phyloP scores from a whole-genome alignment of 2,113 vertebrate species.

The Lota lota region DNA sequence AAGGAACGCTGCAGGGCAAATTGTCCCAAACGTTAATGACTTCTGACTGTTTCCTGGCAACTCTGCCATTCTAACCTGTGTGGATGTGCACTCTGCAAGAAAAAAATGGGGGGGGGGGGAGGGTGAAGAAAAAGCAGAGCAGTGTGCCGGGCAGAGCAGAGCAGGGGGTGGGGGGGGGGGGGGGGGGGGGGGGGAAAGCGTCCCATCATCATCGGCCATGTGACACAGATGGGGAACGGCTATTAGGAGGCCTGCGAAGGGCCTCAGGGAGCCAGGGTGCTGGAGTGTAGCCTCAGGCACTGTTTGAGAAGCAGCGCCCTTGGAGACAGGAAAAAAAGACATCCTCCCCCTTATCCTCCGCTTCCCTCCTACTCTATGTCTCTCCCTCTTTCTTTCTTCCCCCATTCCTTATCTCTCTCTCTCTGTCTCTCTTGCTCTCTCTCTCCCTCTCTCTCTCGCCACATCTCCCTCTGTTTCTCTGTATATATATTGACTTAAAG shows the following conservation, averaged over 20 bases:
- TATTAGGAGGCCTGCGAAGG: conserved; percentile 96
- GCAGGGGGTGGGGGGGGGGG: conserved; percentile 15
- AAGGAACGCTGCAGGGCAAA: conserved; percentile 98
- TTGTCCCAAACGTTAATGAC: conserved; percentile 99
- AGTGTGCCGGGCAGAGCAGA: not conserved
- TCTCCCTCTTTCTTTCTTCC: conserved; percentile 21
- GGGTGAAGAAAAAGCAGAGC: conserved; percentile 33
- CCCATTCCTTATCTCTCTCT: conserved; percentile 46
- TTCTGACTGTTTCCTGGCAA: conserved; percentile 99
- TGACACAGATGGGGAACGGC: conserved; percentile 84
- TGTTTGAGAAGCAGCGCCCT: conserved; percentile 95
- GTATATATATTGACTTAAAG: conserved; percentile 59
- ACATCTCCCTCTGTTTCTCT: conserved; percentile 33
- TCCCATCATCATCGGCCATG: conserved; percentile 76
- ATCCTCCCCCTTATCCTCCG: conserved; percentile 50
- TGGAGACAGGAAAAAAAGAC: conserved; percentile 77
- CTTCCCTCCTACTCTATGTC: conserved; percentile 14
- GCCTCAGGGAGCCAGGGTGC: conserved; percentile 98
- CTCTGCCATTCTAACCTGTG: conserved; percentile 98
- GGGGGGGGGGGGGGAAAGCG: conserved; percentile 79
- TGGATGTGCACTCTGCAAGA: conserved; percentile 88
- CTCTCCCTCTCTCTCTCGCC: conserved; percentile 20
- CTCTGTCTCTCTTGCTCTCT: conserved; percentile 30
- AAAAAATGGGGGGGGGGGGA: conserved; percentile 37
- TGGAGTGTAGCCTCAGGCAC: conserved; percentile 94